Conservation (phyloP, 2,797 vertebrate genomes). For the Acanthurus leucopareius region DNA sequence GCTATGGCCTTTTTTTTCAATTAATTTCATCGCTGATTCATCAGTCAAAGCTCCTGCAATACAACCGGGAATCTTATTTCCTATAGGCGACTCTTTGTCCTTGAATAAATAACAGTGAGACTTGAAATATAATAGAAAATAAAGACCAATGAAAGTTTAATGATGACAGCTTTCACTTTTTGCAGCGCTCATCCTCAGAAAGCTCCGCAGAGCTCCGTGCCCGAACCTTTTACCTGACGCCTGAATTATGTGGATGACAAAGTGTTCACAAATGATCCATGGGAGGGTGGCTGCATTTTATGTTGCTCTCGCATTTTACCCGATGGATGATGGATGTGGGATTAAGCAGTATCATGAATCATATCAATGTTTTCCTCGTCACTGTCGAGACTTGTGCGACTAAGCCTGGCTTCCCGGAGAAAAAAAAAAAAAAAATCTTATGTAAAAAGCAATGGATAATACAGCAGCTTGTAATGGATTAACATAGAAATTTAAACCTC, state of each 20-base stretch:
- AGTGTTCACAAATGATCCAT: constrained; percentile 71
- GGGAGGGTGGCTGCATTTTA: constrained; percentile 55
- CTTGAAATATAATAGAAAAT: constrained; percentile 30
- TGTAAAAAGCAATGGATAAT: constrained; percentile 35
- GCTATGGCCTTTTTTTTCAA: not conserved
- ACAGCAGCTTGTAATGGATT: constrained; percentile 31
- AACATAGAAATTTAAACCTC: constrained; percentile 16
- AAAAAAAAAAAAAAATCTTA: constrained; percentile 39
- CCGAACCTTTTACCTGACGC: constrained; percentile 36
- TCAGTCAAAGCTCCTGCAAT: constrained; percentile 39
- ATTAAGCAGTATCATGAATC: constrained; percentile 73
- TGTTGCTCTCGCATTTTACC: constrained; percentile 60
- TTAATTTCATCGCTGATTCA: constrained; percentile 29
- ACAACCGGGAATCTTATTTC: constrained; percentile 27
- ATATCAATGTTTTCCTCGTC: constrained; percentile 64
- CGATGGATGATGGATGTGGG: constrained; percentile 70
- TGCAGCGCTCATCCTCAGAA: constrained; percentile 37
- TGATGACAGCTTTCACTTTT: constrained; percentile 44
- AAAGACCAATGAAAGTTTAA: constrained; percentile 23
- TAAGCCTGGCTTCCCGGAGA: constrained; percentile 34
- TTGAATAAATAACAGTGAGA: constrained; percentile 39
- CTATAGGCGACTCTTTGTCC: constrained; percentile 20
- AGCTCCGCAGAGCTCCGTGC: constrained; percentile 21
- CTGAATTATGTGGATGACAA: constrained; percentile 63
- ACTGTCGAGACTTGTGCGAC: constrained; percentile 43